Conservation (phyloP, 1,140 invertebrate genomes). For the Atta texana region DNA sequence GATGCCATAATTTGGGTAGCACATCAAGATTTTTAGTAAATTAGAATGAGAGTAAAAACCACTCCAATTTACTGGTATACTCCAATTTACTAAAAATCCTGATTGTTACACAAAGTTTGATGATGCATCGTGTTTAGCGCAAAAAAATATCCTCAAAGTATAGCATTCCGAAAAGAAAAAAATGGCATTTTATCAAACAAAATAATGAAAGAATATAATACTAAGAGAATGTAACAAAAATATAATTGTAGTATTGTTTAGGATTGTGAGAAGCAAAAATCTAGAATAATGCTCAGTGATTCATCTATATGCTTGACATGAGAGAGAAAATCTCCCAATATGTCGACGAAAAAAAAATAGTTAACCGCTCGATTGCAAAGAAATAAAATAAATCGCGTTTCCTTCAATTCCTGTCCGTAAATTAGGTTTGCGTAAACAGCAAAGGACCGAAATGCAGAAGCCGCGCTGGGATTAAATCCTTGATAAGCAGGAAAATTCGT, state of each 20-base stretch:
- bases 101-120: too few species aligned
- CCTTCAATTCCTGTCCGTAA: slow-evolving; percentile 30
- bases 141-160: too few species aligned
- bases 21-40: too few species aligned
- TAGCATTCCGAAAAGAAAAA: too few species aligned
- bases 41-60: too few species aligned
- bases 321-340: neutral
- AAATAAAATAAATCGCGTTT: slow-evolving; percentile 57
- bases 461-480: slow-evolving; percentile 31
- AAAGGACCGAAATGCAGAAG: slow-evolving; percentile 36
- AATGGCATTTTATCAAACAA: too few species aligned
- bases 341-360: slow-evolving; percentile 7
- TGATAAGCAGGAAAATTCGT: slow-evolving; percentile 53
- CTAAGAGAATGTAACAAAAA: neutral
- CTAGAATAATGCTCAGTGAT: neutral
- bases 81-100: too few species aligned
- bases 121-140: too few species aligned
- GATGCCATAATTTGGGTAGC: too few species aligned
- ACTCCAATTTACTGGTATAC: too few species aligned
- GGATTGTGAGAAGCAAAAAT: neutral
- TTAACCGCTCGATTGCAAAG: slow-evolving; percentile 23
- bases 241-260: neutral
- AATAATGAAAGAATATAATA: neutral
- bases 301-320: neutral
- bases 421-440: slow-evolving; percentile 49